These are phyloP conservation scores for Ochropacha duplaris DNA, from an alignment of 2,888 invertebrate species.

Conservation along the genomic window DNA sequence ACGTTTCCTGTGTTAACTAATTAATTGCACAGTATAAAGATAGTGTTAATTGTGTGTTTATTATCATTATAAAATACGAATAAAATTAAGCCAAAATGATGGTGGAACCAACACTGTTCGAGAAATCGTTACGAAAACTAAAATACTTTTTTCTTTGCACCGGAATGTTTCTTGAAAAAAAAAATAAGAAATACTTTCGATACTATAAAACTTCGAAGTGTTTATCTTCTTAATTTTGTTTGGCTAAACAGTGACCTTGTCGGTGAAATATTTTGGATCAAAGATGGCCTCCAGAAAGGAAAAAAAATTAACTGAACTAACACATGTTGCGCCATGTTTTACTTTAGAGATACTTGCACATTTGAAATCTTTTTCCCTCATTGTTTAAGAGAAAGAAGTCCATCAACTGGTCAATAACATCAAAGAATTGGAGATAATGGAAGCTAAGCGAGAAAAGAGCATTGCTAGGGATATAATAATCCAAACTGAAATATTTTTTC, in stretches of 20 bases:
- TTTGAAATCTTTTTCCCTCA: constrained; percentile 11
- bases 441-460: neutral
- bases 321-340: constrained; percentile 17
- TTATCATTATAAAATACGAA: neutral
- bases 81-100: neutral
- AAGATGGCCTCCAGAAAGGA: constrained; percentile 10
- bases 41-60: too few species aligned
- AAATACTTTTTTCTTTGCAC: neutral
- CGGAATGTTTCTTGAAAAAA: neutral
- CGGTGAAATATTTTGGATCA: constrained; percentile 10
- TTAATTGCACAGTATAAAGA: too few species aligned
- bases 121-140: constrained; percentile 1
- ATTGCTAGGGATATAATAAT: neutral
- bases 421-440: constrained; percentile 3
- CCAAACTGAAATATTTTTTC: constrained; percentile 3
- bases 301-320: constrained; percentile 18
- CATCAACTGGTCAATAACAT: constrained; percentile 5
- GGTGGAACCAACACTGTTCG: neutral
- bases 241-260: constrained; percentile 14
- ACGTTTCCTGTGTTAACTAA: too few species aligned
- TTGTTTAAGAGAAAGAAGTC: constrained; percentile 7
- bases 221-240: constrained; percentile 11
- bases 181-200: neutral
- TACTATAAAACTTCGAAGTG: neutral
- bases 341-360: constrained; percentile 8